phyloP scores from a whole-genome alignment of 2,113 vertebrate genomes.

The Entelurus aequoreus region DNA sequence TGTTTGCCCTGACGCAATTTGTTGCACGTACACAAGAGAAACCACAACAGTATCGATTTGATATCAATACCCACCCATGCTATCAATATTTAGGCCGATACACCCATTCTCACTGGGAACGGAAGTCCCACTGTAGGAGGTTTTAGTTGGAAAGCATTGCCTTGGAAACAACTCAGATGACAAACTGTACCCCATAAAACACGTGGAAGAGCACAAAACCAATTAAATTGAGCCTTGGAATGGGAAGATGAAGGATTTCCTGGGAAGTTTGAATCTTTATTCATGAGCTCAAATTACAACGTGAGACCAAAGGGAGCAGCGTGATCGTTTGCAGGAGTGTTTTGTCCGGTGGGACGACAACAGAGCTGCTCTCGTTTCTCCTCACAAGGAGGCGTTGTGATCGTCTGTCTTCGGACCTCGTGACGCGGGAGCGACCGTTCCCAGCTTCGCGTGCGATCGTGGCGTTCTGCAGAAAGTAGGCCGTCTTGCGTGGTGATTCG shows the following conservation, averaged over 20 bases:
- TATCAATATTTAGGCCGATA: no score
- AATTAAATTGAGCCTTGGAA: background rate
- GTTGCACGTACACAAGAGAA: no score
- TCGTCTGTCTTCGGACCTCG: background rate
- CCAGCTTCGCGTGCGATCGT: background rate
- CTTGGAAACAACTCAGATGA: no score
- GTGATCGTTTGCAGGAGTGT: background rate
- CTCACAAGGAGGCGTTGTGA: constrained; percentile 21
- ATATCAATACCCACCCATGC: no score
- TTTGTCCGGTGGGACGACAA: background rate
- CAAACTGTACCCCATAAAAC: no score
- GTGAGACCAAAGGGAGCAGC: background rate
- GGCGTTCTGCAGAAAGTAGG: constrained; percentile 26
- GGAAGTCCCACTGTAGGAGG: no score
- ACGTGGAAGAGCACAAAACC: background rate
- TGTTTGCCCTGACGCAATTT: no score
- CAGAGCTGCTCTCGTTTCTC: background rate
- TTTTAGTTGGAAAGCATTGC: no score
- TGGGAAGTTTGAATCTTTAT: no score
- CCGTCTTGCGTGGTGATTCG: constrained; percentile 1
- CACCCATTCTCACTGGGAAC: no score
- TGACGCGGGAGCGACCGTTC: constrained; percentile 2
- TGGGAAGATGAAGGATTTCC: background rate
- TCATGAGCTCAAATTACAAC: no score
- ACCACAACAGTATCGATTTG: no score